phyloP scores from a whole-genome alignment of 2,797 vertebrate genomes.

The Sebastes taczanowskii region DNA sequence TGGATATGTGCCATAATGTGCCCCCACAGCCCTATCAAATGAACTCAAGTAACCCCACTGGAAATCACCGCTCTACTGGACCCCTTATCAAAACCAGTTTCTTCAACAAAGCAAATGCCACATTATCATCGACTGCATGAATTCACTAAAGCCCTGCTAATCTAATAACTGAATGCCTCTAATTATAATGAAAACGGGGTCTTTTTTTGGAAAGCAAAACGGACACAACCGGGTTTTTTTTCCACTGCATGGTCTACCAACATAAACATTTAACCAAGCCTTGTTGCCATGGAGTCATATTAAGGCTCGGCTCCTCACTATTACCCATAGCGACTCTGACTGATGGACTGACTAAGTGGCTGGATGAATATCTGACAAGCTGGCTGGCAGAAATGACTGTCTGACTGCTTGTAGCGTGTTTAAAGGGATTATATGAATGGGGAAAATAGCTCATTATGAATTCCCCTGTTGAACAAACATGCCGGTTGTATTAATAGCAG shows the following conservation, averaged over 20 bases:
- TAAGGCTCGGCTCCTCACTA: slow-evolving; percentile 42
- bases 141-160: neutral
- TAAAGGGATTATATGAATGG: slow-evolving; percentile 60
- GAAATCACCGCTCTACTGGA: neutral
- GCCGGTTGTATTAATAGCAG: slow-evolving; percentile 15
- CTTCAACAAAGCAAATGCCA: slow-evolving; percentile 31
- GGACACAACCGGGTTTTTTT: neutral
- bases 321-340: slow-evolving; percentile 59
- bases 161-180: neutral
- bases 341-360: slow-evolving; percentile 58
- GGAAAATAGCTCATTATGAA: slow-evolving; percentile 50
- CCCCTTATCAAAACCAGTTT: slow-evolving; percentile 1
- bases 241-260: slow-evolving; percentile 41
- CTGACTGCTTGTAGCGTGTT: slow-evolving; percentile 42
- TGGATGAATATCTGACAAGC: slow-evolving; percentile 61
- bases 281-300: slow-evolving; percentile 69
- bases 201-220: slow-evolving; percentile 7
- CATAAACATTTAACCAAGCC: slow-evolving; percentile 58
- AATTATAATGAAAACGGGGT: slow-evolving; percentile 12
- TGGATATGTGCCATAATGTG: neutral
- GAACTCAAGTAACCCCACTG: neutral
- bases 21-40: neutral
- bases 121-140: slow-evolving; percentile 34
- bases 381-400: slow-evolving; percentile 42
- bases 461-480: slow-evolving; percentile 36